Evolutionary conservation across 2,888 invertebrate species (phyloP).

Genomic region (Willowsia nigromaculata): DNA sequence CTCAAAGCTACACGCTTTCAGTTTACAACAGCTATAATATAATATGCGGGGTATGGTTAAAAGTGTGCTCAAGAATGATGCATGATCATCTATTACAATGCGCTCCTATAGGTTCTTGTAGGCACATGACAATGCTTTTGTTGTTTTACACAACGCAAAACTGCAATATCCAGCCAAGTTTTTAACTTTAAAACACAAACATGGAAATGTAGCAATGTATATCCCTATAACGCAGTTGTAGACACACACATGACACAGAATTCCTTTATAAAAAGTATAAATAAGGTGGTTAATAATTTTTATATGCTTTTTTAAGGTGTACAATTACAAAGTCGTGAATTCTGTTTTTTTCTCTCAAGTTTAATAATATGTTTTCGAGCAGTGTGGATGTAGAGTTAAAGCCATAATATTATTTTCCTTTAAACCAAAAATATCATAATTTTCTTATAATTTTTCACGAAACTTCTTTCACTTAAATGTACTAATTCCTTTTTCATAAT

Average conservation of each 20-base stretch:
- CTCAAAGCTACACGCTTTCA: background rate
- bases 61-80: background rate
- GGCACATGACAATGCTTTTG: background rate
- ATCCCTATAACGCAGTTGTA: background rate
- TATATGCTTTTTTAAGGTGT: background rate
- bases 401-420: background rate
- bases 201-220: background rate
- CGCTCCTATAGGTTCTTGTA: background rate
- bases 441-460: background rate
- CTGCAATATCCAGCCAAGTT: background rate
- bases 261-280: background rate
- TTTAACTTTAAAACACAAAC: background rate
- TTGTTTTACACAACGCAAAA: background rate
- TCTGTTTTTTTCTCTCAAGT: background rate
- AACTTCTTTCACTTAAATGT: constrained; percentile 9
- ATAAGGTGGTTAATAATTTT: background rate
- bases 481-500: constrained; percentile 26
- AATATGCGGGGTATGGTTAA: background rate
- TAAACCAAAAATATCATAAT: constrained; percentile 1
- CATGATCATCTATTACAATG: background rate
- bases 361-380: background rate
- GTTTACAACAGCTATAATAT: background rate
- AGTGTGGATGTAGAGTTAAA: background rate
- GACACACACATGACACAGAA: background rate
- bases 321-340: constrained; percentile 10